Conservation (phyloP, 2,888 invertebrate species). For the Temnothorax rugatulus region DNA sequence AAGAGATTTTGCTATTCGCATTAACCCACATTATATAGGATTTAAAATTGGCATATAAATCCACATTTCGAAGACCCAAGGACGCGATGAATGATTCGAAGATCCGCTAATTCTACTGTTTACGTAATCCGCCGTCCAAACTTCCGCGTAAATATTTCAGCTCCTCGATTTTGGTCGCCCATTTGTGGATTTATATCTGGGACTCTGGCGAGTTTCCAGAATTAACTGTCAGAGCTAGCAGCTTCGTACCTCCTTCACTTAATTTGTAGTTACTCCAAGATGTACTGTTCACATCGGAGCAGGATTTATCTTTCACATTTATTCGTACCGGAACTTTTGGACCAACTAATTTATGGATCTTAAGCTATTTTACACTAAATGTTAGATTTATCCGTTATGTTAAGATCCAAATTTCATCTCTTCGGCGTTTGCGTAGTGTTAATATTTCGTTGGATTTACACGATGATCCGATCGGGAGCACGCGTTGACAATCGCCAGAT, state of each 20-base stretch:
- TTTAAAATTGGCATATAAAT: conserved; percentile 9
- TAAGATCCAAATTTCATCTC: neutral
- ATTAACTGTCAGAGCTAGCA: conserved; percentile 42
- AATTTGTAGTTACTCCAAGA: conserved; percentile 25
- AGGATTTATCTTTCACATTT: conserved; percentile 10
- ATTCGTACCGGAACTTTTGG: neutral
- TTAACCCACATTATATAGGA: conserved; percentile 13
- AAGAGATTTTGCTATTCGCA: conserved; percentile 19
- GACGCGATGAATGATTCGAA: conserved; percentile 18
- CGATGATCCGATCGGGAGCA: conserved; percentile 19
- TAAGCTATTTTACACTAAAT: neutral
- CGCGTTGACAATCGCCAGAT: neutral
- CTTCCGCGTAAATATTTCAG: conserved; percentile 28
- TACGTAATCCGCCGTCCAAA: conserved; percentile 34
- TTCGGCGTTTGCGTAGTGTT: neutral
- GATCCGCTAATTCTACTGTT: conserved; percentile 11
- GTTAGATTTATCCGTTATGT: neutral
- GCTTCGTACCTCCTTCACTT: conserved; percentile 17
- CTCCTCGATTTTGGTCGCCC: conserved; percentile 14
- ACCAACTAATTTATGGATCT: neutral
- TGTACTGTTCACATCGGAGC: neutral
- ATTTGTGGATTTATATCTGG: conserved; percentile 26
- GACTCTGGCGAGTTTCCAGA: conserved; percentile 31
- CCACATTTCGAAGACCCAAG: neutral
- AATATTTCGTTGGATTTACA: conserved; percentile 19